Evolutionary conservation across 1,140 invertebrate genomes (phyloP).

Genomic region (Leptopilina boulardi): DNA sequence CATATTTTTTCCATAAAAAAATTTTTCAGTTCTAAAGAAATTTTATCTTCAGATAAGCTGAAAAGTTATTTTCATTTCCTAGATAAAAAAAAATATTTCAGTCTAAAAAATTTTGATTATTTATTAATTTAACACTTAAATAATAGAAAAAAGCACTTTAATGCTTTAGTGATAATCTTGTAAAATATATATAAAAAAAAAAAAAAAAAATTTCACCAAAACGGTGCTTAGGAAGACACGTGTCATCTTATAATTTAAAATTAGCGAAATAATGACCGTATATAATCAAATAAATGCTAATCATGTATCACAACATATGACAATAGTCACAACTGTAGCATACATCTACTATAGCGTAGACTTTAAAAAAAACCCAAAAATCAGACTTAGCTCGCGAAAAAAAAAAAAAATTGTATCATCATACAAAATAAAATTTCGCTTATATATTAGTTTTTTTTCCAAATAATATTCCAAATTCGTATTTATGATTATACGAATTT

Average conservation of each 20-base stretch:
- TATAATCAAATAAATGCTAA: slow-evolving; percentile 54
- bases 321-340: slow-evolving; percentile 53
- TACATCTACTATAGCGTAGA: slow-evolving; percentile 50
- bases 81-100: background rate
- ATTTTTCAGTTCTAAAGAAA: background rate
- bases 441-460: background rate
- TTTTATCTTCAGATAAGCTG: background rate
- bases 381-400: slow-evolving; percentile 4
- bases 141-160: background rate
- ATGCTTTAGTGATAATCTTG: background rate
- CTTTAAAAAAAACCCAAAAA: slow-evolving; percentile 39
- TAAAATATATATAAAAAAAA: background rate
- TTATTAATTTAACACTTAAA: slow-evolving; percentile 15
- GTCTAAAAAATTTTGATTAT: slow-evolving; percentile 9
- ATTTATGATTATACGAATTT: no score
- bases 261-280: slow-evolving; percentile 49
- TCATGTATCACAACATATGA: slow-evolving; percentile 55
- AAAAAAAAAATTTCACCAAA: background rate
- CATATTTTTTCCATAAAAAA: no score
- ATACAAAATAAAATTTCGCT: background rate
- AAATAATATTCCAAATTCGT: no score
- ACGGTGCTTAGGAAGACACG: background rate
- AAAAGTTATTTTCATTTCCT: background rate
- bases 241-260: slow-evolving; percentile 14
- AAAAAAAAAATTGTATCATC: background rate